Evolutionary conservation across 1,140 invertebrate species (phyloP).

Genomic region (Tachypleus tridentatus): DNA sequence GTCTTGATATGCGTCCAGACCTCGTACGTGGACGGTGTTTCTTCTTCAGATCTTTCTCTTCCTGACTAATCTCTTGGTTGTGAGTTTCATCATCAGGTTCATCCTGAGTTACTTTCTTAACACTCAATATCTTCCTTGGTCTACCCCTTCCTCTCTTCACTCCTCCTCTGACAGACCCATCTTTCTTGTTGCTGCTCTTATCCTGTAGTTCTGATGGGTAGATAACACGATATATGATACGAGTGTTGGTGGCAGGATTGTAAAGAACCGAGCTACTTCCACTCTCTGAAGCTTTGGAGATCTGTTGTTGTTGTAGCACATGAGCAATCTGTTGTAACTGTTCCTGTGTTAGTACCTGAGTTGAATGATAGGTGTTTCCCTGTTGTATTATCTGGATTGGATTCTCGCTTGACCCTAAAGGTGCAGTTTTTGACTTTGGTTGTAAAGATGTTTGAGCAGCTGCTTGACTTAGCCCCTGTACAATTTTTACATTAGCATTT

Average conservation of each 20-base stretch:
- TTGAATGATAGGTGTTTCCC: conserved; percentile 43
- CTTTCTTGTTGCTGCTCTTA: too few relatives aligned
- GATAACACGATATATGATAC: conserved; percentile 45
- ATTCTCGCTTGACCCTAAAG: conserved; percentile 46
- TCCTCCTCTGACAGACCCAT: too few relatives aligned
- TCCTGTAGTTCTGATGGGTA: conserved; percentile 28
- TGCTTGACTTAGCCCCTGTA: too few relatives aligned
- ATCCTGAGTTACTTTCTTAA: not conserved
- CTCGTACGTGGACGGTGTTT: conserved; percentile 45
- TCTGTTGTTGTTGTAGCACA: conserved; percentile 42
- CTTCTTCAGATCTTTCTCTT: conserved; percentile 43
- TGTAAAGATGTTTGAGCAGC: too few relatives aligned
- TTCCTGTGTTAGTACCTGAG: conserved; percentile 44
- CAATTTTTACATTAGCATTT: too few relatives aligned
- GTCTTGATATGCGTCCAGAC: conserved; percentile 49
- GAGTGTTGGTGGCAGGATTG: conserved; percentile 43
- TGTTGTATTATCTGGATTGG: conserved; percentile 52
- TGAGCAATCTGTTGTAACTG: conserved; percentile 50
- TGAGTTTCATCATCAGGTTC: not conserved
- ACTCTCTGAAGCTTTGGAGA: conserved; percentile 33
- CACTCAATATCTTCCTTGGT: conserved; percentile 29
- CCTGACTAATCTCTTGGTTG: conserved; percentile 34
- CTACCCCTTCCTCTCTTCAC: conserved; percentile 33
- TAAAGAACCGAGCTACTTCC: conserved; percentile 37
- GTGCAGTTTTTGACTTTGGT: conserved; percentile 12